Base-by-base conservation (phyloP, 37 sponge, comb jelly and placozoan species). In the Eunapius fragilis region DNA sequence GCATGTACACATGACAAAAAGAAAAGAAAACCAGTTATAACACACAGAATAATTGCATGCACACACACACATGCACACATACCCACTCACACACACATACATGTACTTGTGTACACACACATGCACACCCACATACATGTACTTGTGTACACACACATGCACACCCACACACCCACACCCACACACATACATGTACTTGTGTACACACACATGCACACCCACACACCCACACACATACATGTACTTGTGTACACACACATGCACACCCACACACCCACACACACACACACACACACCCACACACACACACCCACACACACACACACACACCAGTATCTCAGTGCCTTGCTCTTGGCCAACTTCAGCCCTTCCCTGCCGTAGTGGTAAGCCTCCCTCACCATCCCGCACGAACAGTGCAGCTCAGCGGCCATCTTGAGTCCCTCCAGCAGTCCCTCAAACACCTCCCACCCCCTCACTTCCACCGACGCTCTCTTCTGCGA, bases 291-390 rank as follows among this genome's bases (percentile, higher is more conserved):
- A 13, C 79, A 48, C 79, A 25, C 74, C 13, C 74, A 72, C 74
- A 72, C 32, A 34, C 71, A 70, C 28, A 24, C 74, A 31, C 14
- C 13, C 30, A 22, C 71, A 70, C 71, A 70, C 28, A 34, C 32
- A 9, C 74, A 24, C 25, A 28, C 86, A 70, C 35, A 90, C 90
- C 90, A 85, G 31, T 78, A 82, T 27, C 24, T 48, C 14, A 90
- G 85, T 41, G 36, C 71, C 28, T 85, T 13, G 45, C 31, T 69
- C 67, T 70, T 85, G 75, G 90, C 82, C 70, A 90, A 67, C 75
- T 75, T 76, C 30, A 72, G 77, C 0, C 90, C 90, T 27, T 90
- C 90, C 74, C 77, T 85, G 76, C 82, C 81, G 70, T 90, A 86
- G 74, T 76, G 69, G 74, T 71, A 25, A 0, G 86, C 86, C 81